Percentiles rank a stretch among this genome's conserved stretches.
These are phyloP conservation scores for Fringilla coelebs DNA, from an alignment of 2,797 vertebrate genomes.

Conservation along the genomic window DNA sequence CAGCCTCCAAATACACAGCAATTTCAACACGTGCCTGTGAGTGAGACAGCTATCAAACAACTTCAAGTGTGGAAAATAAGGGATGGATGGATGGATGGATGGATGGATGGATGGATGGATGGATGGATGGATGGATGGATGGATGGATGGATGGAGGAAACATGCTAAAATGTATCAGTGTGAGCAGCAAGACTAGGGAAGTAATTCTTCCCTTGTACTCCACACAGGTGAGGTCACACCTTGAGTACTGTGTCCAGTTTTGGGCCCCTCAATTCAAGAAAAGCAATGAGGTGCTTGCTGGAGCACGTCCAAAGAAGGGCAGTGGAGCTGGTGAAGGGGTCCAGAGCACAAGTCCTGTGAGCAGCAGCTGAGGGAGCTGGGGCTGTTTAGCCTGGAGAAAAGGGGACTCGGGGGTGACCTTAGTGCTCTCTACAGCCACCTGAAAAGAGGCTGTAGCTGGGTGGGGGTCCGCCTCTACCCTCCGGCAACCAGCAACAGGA, in stretches of 20 bases:
- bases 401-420: too few species aligned
- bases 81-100: not conserved
- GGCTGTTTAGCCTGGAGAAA: not conserved
- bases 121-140: not conserved
- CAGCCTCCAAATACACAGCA: accelerated
- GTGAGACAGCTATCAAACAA: not conserved
- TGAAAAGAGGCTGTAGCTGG: not conserved
- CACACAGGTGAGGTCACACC: not conserved
- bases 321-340: not conserved
- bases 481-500: not conserved
- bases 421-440: not conserved
- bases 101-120: not conserved
- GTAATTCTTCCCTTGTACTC: not conserved
- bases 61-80: not conserved
- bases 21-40: not conserved
- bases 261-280: not conserved
- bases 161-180: not conserved
- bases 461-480: not conserved
- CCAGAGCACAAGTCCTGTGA: not conserved
- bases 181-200: not conserved
- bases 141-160: not conserved
- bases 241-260: not conserved
- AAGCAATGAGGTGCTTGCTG: not conserved
- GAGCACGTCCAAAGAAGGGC: not conserved
- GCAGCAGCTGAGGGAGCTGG: not conserved